Evolutionary conservation across 1,140 invertebrate species (phyloP).

Genomic region (Drosophila busckii): DNA sequence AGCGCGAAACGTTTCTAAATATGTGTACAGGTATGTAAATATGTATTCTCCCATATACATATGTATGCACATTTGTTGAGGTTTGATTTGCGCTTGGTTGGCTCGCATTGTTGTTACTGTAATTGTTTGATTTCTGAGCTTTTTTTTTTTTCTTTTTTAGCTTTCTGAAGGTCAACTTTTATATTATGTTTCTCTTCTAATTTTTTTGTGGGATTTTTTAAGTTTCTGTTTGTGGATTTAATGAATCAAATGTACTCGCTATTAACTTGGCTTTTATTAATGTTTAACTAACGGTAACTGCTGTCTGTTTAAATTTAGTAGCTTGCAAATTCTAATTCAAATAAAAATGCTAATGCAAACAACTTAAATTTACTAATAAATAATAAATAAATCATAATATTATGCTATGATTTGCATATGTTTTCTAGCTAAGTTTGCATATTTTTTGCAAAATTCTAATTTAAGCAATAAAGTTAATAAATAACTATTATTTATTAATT

Average conservation of each 20-base stretch:
- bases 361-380: no score
- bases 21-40: slow-evolving; percentile 1
- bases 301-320: no score
- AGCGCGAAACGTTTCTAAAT: slow-evolving; percentile 22
- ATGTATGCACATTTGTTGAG: neutral
- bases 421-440: no score
- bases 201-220: slow-evolving; percentile 11
- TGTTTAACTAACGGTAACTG: slow-evolving; percentile 20
- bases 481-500: no score
- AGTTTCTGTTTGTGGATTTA: slow-evolving; percentile 42
- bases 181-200: slow-evolving; percentile 32
- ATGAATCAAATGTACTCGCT: slow-evolving; percentile 50
- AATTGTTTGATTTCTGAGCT: slow-evolving; percentile 64
- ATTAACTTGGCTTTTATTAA: slow-evolving; percentile 11
- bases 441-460: no score
- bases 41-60: slow-evolving; percentile 1
- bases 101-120: slow-evolving; percentile 42
- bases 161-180: slow-evolving; percentile 68
- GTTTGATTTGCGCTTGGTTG: slow-evolving; percentile 63
- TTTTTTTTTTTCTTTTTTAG: slow-evolving; percentile 29
- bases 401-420: no score
- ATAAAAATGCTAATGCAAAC: no score
- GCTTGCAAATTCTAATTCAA: no score
- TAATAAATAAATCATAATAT: no score
- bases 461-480: no score